Percentiles rank a stretch among this genome's conserved stretches.
These are phyloP conservation scores for Gibbula magus DNA, from an alignment of 2,888 invertebrate species.

Conservation along the genomic window DNA sequence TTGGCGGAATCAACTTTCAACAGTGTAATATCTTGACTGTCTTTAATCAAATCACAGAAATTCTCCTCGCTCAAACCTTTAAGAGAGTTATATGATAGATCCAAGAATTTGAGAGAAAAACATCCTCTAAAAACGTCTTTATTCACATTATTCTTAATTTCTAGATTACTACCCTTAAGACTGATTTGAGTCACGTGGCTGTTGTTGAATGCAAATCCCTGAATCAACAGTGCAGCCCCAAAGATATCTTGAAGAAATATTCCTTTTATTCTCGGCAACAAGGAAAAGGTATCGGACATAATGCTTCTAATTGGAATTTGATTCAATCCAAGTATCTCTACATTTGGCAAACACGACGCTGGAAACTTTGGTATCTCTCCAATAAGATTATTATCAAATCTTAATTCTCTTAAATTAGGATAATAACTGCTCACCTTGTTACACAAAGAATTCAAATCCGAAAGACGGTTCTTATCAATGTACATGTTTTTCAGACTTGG, in stretches of 20 bases:
- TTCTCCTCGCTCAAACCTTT: not conserved
- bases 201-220: slow-evolving; percentile 10
- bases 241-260: not conserved
- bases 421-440: not conserved
- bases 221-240: not conserved
- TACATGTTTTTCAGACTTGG: not conserved
- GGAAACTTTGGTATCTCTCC: not conserved
- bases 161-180: not conserved
- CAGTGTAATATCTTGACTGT: not conserved
- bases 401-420: not conserved
- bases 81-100: not conserved
- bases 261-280: not conserved
- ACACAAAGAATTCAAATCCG: not conserved
- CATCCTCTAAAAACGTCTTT: not conserved
- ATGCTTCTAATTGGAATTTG: not conserved
- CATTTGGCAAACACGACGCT: not conserved
- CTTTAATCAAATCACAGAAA: not conserved
- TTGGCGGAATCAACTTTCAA: not conserved
- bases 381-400: not conserved
- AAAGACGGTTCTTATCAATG: not conserved
- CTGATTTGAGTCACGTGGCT: not conserved
- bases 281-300: not conserved
- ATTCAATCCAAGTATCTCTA: not conserved
- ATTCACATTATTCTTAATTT: not conserved
- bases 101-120: not conserved